Evolutionary conservation across 2,113 vertebrate genomes (phyloP).

Genomic region (Erpornis zantholeuca): DNA sequence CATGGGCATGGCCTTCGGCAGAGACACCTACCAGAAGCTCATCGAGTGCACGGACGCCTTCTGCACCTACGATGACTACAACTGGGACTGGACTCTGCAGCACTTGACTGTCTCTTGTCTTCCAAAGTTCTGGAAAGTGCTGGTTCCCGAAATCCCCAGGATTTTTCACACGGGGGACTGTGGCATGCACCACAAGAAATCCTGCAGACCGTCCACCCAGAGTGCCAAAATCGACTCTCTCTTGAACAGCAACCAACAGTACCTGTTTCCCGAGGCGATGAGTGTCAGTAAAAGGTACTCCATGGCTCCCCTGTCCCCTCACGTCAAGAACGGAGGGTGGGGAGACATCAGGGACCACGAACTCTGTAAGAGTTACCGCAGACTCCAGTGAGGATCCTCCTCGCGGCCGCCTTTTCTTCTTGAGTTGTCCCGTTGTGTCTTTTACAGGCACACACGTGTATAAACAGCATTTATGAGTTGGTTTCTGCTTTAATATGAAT

Average conservation of each 20-base stretch:
- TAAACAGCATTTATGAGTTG: slow-evolving; percentile 66
- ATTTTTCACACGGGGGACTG: slow-evolving; percentile 96
- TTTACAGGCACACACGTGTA: slow-evolving; percentile 39
- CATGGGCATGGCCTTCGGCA: slow-evolving; percentile 93
- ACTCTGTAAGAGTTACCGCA: slow-evolving; percentile 96
- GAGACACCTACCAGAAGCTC: slow-evolving; percentile 88
- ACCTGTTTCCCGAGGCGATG: slow-evolving; percentile 90
- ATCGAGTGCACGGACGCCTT: slow-evolving; percentile 92
- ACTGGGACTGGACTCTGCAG: slow-evolving; percentile 99
- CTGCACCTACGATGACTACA: slow-evolving; percentile 98
- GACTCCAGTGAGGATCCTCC: slow-evolving; percentile 86
- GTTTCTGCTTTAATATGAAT: slow-evolving; percentile 78
- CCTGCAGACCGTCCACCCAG: slow-evolving; percentile 88
- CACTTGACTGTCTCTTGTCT: slow-evolving; percentile 92
- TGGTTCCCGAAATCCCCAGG: slow-evolving; percentile 91
- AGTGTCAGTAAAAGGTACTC: slow-evolving; percentile 86
- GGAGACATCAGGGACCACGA: slow-evolving; percentile 99
- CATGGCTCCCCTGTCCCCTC: slow-evolving; percentile 85
- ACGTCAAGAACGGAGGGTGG: slow-evolving; percentile 98
- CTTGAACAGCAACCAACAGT: slow-evolving; percentile 85
- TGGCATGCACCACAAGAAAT: slow-evolving; percentile 96
- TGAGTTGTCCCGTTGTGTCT: slow-evolving; percentile 40
- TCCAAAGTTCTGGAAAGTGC: slow-evolving; percentile 94
- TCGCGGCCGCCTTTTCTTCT: slow-evolving; percentile 41
- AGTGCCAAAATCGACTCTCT: slow-evolving; percentile 92